Conservation (phyloP, 2,113 vertebrate species). For the Centropus bengalensis region DNA sequence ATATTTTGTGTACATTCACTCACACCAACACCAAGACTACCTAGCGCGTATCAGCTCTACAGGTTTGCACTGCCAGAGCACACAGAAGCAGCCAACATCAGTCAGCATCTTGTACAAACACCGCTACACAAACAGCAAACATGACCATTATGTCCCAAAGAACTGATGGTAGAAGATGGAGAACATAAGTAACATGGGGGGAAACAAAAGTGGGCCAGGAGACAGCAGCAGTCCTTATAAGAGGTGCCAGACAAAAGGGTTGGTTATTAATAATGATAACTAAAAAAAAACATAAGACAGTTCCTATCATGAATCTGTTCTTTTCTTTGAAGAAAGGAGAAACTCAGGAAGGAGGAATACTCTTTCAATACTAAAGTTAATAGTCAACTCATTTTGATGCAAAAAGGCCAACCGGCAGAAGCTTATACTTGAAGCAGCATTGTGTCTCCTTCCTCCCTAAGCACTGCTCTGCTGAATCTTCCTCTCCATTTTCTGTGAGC, state of each 20-base stretch:
- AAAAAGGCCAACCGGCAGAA: neutral
- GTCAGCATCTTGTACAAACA: slow-evolving; percentile 11
- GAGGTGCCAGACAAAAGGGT: neutral
- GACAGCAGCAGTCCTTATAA: neutral
- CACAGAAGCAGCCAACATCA: neutral
- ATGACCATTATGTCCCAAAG: neutral
- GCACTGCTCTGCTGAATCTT: neutral
- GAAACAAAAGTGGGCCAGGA: neutral
- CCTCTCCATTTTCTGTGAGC: neutral
- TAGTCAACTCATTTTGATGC: neutral
- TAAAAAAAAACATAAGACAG: accelerated
- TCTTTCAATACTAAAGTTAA: neutral
- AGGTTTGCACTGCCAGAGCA: slow-evolving; percentile 4
- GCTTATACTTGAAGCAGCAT: neutral
- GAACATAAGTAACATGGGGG: neutral
- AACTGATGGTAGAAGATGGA: neutral
- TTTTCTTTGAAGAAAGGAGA: neutral
- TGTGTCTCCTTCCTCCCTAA: neutral
- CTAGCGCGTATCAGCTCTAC: neutral
- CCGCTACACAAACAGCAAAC: neutral
- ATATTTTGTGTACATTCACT: neutral
- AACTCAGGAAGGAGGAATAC: neutral
- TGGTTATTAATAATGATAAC: neutral
- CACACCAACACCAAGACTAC: neutral
- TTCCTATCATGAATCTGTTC: neutral